These are phyloP conservation scores for Agapornis canus DNA, from an alignment of 2,797 vertebrate species.

Conservation along the genomic window DNA sequence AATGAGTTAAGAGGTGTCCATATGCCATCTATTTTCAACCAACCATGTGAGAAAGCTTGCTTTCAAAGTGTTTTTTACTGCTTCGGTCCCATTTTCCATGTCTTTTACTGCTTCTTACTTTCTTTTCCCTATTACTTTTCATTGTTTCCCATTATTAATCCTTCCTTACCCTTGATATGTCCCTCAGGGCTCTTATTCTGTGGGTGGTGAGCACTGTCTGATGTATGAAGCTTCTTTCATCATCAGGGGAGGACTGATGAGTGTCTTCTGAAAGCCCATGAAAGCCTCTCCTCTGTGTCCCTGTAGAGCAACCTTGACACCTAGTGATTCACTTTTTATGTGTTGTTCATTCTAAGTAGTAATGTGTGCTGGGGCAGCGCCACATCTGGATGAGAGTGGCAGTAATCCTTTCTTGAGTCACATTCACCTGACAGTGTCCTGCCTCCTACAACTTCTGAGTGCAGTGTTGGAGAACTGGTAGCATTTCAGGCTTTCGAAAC, in stretches of 20 bases:
- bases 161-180: slow-evolving; percentile 7
- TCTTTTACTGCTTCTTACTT: slow-evolving; percentile 17
- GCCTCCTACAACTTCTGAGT: not conserved
- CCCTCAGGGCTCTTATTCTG: slow-evolving; percentile 2
- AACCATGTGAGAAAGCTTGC: not conserved
- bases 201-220: not conserved
- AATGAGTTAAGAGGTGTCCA: not conserved
- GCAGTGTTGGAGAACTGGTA: not conserved
- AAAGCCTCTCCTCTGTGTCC: not conserved
- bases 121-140: slow-evolving; percentile 28
- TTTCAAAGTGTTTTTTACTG: slow-evolving; percentile 22
- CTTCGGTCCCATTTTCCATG: not conserved
- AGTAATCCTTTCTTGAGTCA: not conserved
- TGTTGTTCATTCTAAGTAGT: not conserved
- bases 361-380: not conserved
- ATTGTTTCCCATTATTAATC: slow-evolving; percentile 23
- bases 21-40: not conserved
- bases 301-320: not conserved
- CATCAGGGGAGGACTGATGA: not conserved
- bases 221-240: not conserved
- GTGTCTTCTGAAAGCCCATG: not conserved
- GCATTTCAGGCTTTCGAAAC: not conserved
- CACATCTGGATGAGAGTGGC: not conserved
- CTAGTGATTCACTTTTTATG: not conserved
- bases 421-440: not conserved